These are phyloP conservation scores for Netelia fuscicornis DNA, from an alignment of 2,888 invertebrate species.

Conservation along the genomic window DNA sequence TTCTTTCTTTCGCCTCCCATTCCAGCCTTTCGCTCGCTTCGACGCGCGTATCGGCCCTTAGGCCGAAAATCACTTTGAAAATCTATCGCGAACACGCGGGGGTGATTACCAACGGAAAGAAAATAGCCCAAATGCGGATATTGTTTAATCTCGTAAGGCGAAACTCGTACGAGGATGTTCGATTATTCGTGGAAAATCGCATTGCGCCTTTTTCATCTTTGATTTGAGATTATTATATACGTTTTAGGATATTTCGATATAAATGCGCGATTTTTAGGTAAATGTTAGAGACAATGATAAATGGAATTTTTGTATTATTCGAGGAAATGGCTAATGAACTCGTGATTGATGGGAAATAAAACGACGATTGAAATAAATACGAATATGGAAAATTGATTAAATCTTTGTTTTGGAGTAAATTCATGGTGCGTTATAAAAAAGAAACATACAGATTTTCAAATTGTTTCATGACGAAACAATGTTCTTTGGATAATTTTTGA, in stretches of 20 bases:
- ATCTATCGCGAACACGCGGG: conserved; percentile 10
- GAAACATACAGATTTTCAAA: no score
- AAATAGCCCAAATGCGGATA: not conserved
- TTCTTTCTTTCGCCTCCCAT: conserved; percentile 41
- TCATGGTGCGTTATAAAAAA: no score
- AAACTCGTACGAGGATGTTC: conserved; percentile 34
- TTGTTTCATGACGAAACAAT: no score
- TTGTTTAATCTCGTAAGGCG: conserved; percentile 43
- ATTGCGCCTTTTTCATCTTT: not conserved
- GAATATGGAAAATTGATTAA: no score
- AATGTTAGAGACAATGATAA: no score
- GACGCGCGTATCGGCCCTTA: conserved; percentile 45
- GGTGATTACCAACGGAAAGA: conserved; percentile 37
- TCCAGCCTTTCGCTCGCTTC: not conserved
- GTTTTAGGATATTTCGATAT: conserved; percentile 28
- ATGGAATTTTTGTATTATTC: no score
- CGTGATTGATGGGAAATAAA: no score
- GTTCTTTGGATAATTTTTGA: no score
- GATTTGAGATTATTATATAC: not conserved
- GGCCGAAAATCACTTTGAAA: conserved; percentile 66
- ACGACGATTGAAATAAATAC: no score
- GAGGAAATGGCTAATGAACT: no score
- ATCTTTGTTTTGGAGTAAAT: no score
- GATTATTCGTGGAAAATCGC: not conserved
- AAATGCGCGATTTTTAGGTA: conserved; percentile 21